These are phyloP conservation scores for Danio tinwini DNA, from an alignment of 2,797 vertebrate genomes.

Conservation along the genomic window DNA sequence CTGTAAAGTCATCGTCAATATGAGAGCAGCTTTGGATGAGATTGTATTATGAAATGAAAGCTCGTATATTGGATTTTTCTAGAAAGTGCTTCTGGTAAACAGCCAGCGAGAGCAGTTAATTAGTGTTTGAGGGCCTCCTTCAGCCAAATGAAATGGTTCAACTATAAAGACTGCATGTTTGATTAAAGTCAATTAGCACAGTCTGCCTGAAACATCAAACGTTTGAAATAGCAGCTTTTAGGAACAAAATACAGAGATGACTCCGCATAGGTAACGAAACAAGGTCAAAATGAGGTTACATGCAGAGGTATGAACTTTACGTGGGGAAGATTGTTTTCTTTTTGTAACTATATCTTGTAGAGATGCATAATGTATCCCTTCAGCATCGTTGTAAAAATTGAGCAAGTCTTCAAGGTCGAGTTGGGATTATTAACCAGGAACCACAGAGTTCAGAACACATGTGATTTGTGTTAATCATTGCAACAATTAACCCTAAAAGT, in stretches of 20 bases:
- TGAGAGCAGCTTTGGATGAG: neutral
- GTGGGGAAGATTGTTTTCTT: slow-evolving; percentile 42
- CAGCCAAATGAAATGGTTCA: neutral
- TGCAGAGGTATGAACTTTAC: slow-evolving; percentile 11
- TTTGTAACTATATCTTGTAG: neutral
- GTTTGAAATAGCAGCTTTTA: neutral
- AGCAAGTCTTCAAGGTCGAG: too few species aligned
- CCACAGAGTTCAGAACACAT: too few species aligned
- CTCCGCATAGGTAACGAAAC: slow-evolving; percentile 6
- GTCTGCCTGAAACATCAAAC: slow-evolving; percentile 11
- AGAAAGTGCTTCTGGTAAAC: neutral
- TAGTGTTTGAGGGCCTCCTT: slow-evolving; percentile 7
- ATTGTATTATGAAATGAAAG: neutral
- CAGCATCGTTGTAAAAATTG: too few species aligned
- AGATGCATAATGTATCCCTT: too few species aligned
- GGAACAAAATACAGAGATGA: neutral
- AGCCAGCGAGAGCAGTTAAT: neutral
- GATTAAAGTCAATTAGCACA: neutral
- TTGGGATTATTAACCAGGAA: too few species aligned
- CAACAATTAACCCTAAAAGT: too few species aligned
- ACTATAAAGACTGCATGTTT: slow-evolving; percentile 1
- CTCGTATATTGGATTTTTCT: neutral
- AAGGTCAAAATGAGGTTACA: slow-evolving; percentile 3
- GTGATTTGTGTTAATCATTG: too few species aligned
- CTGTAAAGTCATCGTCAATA: neutral